phyloP scores from a whole-genome alignment of 2,888 invertebrate species.

The Andrena chrysosceles region DNA sequence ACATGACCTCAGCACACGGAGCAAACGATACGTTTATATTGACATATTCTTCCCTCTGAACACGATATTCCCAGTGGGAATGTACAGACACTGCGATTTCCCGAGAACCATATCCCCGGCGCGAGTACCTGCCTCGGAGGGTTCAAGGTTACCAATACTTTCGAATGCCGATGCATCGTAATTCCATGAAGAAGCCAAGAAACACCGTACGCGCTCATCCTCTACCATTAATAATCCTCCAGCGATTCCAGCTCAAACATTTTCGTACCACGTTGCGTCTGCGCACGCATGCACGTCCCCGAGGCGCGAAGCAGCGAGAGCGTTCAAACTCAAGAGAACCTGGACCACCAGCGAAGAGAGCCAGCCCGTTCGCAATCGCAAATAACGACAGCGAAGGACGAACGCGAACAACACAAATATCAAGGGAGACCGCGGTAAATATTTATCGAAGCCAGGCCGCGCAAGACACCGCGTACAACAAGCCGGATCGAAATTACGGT shows the following conservation, averaged over 20 bases:
- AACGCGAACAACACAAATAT: neutral
- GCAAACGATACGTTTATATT: conserved; percentile 18
- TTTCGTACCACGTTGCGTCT: neutral
- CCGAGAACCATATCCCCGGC: conserved; percentile 36
- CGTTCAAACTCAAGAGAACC: neutral
- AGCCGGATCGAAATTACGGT: neutral
- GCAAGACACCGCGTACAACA: neutral
- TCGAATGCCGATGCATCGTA: conserved; percentile 37
- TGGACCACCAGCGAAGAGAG: neutral
- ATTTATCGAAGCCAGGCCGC: neutral
- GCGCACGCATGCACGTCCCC: too few relatives aligned
- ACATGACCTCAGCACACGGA: neutral
- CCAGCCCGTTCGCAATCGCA: neutral
- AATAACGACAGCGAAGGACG: neutral
- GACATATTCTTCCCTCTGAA: conserved; percentile 28
- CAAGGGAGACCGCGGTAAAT: neutral
- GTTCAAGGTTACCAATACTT: conserved; percentile 57
- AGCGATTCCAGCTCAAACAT: neutral
- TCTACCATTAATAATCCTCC: conserved; percentile 1
- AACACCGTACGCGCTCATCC: neutral
- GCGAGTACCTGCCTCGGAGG: conserved; percentile 47
- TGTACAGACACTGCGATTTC: conserved; percentile 60
- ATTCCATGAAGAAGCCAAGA: conserved; percentile 28
- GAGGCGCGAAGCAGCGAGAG: too few relatives aligned
- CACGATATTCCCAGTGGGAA: conserved; percentile 16